Percentiles rank a stretch among this genome's conserved stretches.
These are phyloP conservation scores for Apotomis capreana DNA, from an alignment of 2,888 invertebrate genomes.

Conservation along the genomic window DNA sequence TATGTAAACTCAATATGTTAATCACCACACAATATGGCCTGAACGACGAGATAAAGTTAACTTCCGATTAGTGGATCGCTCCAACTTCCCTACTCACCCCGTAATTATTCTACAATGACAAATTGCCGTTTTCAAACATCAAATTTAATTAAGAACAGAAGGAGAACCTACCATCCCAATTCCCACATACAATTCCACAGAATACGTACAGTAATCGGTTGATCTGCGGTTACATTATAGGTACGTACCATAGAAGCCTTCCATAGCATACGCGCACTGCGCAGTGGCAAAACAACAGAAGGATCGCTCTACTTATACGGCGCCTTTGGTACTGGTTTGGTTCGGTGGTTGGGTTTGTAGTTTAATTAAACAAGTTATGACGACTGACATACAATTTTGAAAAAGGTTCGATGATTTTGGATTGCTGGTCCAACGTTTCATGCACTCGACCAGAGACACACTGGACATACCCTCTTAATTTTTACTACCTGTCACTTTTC, in stretches of 20 bases:
- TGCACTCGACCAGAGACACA: too few species aligned
- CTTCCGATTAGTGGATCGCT: constrained; percentile 32
- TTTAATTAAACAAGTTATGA: too few species aligned
- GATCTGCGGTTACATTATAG: constrained; percentile 68
- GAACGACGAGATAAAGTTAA: constrained; percentile 32
- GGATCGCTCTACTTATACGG: background rate
- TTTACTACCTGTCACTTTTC: too few species aligned
- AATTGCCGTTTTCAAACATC: constrained; percentile 52
- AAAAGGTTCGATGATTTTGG: too few species aligned
- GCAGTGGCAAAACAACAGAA: constrained; percentile 3
- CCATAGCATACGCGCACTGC: background rate
- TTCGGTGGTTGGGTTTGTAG: too few species aligned
- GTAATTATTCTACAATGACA: constrained; percentile 48
- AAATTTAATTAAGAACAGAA: constrained; percentile 67
- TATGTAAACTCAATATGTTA: constrained; percentile 29
- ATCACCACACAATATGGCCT: too few species aligned
- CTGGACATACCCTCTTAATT: too few species aligned
- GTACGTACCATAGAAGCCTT: constrained; percentile 13
- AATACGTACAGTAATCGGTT: constrained; percentile 64
- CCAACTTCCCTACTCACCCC: constrained; percentile 24
- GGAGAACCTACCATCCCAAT: constrained; percentile 65
- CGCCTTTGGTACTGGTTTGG: too few species aligned
- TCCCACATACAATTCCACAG: constrained; percentile 68
- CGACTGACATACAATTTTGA: too few species aligned
- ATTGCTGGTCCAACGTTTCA: too few species aligned